These are phyloP conservation scores for Xestia sexstrigata DNA, from an alignment of 2,888 invertebrate genomes.

Conservation along the genomic window DNA sequence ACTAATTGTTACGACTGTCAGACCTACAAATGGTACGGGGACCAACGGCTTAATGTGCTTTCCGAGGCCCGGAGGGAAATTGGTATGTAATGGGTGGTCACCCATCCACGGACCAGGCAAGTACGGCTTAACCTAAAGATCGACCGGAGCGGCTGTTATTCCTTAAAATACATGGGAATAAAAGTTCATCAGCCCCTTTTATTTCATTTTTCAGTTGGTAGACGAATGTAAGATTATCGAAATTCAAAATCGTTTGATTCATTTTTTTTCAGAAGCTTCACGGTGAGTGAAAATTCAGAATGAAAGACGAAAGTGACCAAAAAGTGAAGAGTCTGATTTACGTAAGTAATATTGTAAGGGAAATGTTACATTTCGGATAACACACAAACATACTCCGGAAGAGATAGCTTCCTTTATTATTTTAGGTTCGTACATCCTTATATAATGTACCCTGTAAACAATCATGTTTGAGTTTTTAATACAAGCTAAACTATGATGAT, in stretches of 20 bases:
- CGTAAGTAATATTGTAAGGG: neutral
- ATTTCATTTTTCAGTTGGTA: neutral
- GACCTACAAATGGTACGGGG: too few species aligned
- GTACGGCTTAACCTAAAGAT: too few species aligned
- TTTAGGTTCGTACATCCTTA: conserved; percentile 2
- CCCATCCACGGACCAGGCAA: too few species aligned
- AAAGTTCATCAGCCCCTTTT: too few species aligned
- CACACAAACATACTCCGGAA: conserved; percentile 2
- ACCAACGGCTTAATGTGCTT: too few species aligned
- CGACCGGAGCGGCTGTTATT: too few species aligned
- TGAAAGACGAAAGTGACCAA: neutral
- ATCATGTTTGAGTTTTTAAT: neutral
- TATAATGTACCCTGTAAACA: neutral
- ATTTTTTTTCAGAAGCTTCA: neutral
- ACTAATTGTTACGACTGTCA: too few species aligned
- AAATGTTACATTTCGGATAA: neutral
- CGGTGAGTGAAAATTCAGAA: neutral
- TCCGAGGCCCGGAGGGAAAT: too few species aligned
- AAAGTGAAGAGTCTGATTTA: neutral
- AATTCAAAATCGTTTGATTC: neutral
- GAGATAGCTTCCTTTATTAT: conserved; percentile 11
- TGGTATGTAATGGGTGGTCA: too few species aligned
- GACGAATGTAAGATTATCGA: neutral
- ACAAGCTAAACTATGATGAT: neutral
- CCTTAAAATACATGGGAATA: too few species aligned